Conservation (phyloP, 2,888 invertebrate genomes). For the Rotaria magnacalcarata region DNA sequence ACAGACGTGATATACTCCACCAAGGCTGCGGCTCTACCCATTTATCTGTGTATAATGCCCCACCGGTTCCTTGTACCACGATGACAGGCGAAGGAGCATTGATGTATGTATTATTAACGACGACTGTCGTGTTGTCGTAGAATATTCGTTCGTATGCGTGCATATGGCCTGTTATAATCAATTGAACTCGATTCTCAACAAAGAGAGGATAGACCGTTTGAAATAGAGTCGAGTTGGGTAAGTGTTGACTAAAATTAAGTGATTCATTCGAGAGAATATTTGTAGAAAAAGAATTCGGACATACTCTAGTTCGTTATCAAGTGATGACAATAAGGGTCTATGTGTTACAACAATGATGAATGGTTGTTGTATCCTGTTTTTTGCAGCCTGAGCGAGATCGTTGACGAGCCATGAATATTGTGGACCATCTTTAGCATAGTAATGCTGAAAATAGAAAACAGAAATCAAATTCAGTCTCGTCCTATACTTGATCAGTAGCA, state of each 20-base stretch:
- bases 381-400: slow-evolving; percentile 48
- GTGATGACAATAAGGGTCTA: slow-evolving; percentile 48
- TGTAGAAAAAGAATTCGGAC: background rate
- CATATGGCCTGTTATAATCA: slow-evolving; percentile 48
- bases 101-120: background rate
- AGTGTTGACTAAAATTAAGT: background rate
- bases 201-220: slow-evolving; percentile 41
- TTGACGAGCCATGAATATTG: slow-evolving; percentile 48
- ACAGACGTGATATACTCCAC: background rate
- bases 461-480: too few relatives aligned
- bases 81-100: background rate
- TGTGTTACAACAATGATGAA: slow-evolving; percentile 49
- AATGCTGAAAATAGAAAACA: background rate
- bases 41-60: background rate
- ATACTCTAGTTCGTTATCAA: background rate
- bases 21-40: background rate
- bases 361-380: slow-evolving; percentile 47
- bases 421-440: background rate
- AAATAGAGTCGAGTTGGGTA: background rate
- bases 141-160: slow-evolving; percentile 49
- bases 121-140: background rate
- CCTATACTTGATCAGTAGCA: too few relatives aligned
- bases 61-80: slow-evolving; percentile 8
- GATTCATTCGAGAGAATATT: background rate
- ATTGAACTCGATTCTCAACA: slow-evolving; percentile 48